Base-by-base conservation (phyloP, 2,113 vertebrate species). In the Chinchilla lanigera region DNA sequence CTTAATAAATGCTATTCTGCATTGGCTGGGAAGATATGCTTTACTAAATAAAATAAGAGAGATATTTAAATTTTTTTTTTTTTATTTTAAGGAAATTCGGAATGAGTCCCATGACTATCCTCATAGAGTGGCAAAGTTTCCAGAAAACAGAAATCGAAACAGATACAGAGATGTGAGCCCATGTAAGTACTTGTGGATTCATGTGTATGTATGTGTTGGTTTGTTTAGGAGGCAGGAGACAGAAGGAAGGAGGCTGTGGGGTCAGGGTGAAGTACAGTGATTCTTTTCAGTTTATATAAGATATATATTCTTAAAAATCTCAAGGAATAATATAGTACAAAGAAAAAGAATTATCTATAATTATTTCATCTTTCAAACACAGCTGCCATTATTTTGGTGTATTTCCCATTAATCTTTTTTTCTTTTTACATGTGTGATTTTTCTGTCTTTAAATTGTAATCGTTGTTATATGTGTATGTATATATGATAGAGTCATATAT, bases 81-180 rank as follows among this genome's bases (percentile, higher is more conserved):
- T 28, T 98, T 94, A 97, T 98, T 98, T 97, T 90, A 98, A 99
- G 99, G 99, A 99, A 98, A 99, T 99, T 98, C 99, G 99, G 89
- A 99, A 99, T 98, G 99, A 99, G 97, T 99, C 99, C 96, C 99
- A 98, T 97, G 99, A 99, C 96, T 99, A 99, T 98, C 98, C 99
- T 95, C 99, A 99, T 91, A 99, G 97, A 99, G 99, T 99, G 98
- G 99, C 99, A 92, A 99, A 99, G 98, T 99, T 99, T 97, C 99
- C 99, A 95, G 99, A 98, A 97, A 99, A 99, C 98, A 99, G 99
- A 98, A 99, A 99, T 98, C 99, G 99, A 95, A 99, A 99, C 98
- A 99, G 99, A 99, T 99, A 99, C 98, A 99, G 99, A 99, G 99
- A 99, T 95, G 99, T 99, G 97, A 99, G 99, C 98, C 99, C 99